A percentile compares a stretch with the other conserved stretches of the same genome.
These are phyloP conservation scores for Allobates femoralis DNA, from an alignment of 2,797 vertebrate species.

Conservation along the genomic window DNA sequence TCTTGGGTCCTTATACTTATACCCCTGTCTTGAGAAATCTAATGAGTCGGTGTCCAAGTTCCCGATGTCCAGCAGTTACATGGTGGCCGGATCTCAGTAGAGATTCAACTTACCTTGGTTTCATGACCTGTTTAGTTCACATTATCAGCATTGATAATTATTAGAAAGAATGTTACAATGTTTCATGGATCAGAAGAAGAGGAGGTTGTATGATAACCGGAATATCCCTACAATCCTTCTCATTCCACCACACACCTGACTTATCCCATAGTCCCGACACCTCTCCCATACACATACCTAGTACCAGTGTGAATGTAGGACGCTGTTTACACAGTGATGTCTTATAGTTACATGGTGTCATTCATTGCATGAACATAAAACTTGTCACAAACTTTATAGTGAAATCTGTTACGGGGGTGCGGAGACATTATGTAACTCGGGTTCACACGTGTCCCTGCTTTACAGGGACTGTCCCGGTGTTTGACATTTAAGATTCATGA, in stretches of 20 bases:
- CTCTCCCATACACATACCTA: neutral
- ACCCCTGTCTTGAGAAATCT: too few species aligned
- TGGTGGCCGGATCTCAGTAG: too few species aligned
- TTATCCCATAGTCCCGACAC: neutral
- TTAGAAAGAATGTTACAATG: too few species aligned
- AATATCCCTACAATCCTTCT: neutral
- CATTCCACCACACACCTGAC: neutral
- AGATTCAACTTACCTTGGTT: too few species aligned
- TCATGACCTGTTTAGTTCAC: too few species aligned
- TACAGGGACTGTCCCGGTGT: neutral
- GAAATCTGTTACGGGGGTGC: neutral
- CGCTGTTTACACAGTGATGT: neutral
- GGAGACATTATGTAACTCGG: conserved; percentile 6
- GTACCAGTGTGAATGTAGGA: neutral
- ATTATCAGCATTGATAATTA: too few species aligned
- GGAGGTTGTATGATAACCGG: too few species aligned
- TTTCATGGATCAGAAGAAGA: too few species aligned
- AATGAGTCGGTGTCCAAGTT: too few species aligned
- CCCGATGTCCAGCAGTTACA: too few species aligned
- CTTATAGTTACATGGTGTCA: neutral
- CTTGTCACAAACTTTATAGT: conserved; percentile 4
- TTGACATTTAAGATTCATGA: conserved; percentile 10
- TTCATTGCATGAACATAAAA: conserved; percentile 16
- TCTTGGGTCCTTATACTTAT: too few species aligned
- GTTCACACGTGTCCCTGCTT: neutral